Evolutionary conservation across 2,888 invertebrate genomes (phyloP).

Genomic region (Campoplex nolae): DNA sequence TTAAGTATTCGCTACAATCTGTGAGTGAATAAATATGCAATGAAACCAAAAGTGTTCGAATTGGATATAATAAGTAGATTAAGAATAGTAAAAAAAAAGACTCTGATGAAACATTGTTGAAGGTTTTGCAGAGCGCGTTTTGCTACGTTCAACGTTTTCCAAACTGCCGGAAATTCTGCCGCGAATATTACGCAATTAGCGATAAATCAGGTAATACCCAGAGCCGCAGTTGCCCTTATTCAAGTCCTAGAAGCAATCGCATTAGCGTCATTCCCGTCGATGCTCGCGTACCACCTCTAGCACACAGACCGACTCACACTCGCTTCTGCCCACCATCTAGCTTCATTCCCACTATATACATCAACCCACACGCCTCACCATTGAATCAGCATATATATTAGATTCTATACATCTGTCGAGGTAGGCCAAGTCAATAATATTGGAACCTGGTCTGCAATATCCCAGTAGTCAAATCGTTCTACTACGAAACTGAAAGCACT

Average conservation of each 20-base stretch:
- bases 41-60: neutral
- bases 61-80: neutral
- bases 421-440: conserved; percentile 66
- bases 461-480: conserved; percentile 3
- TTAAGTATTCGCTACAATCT: neutral
- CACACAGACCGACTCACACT: conserved; percentile 8
- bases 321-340: conserved; percentile 12
- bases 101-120: conserved; percentile 1
- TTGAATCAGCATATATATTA: conserved; percentile 42
- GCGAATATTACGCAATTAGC: conserved; percentile 22
- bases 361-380: conserved; percentile 12
- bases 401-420: conserved; percentile 27
- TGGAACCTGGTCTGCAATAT: conserved; percentile 52
- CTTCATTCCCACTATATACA: conserved; percentile 19
- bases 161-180: neutral
- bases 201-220: conserved; percentile 48
- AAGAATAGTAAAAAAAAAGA: neutral
- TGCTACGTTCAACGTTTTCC: neutral
- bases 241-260: conserved; percentile 57
- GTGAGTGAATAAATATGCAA: neutral
- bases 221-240: conserved; percentile 48
- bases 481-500: neutral
- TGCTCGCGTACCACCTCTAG: neutral
- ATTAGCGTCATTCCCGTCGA: conserved; percentile 34
- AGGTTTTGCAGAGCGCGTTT: neutral